phyloP scores from a whole-genome alignment of 2,113 vertebrate species.

The Chaetops frenatus region DNA sequence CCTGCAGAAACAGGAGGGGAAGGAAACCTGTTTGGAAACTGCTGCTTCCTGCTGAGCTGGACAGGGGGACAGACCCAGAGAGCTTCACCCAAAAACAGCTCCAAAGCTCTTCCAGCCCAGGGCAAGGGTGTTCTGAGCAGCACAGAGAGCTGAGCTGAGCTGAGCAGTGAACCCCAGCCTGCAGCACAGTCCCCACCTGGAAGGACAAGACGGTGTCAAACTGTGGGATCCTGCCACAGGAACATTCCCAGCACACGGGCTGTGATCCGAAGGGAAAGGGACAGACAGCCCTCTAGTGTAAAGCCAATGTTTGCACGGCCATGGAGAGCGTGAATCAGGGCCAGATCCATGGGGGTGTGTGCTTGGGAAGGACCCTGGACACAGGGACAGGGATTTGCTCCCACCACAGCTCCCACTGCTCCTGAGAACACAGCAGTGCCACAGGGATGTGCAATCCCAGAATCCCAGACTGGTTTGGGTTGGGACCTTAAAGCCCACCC shows the following conservation, averaged over 20 bases:
- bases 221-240: fast-evolving
- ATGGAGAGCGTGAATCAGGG: not conserved
- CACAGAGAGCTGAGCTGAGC: not conserved
- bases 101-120: not conserved
- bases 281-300: slow-evolving; percentile 67
- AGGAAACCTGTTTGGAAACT: not conserved
- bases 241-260: fast-evolving
- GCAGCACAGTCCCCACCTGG: not conserved
- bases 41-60: not conserved
- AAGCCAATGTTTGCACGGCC: not conserved
- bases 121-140: not conserved
- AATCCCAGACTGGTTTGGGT: not conserved
- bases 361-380: not conserved
- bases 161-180: not conserved
- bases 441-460: not conserved
- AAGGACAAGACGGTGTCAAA: fast-evolving
- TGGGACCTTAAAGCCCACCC: fast-evolving
- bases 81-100: not conserved
- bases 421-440: fast-evolving
- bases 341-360: fast-evolving
- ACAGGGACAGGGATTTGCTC: not conserved
- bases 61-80: not conserved
- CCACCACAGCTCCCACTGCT: not conserved
- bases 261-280: slow-evolving; percentile 23
- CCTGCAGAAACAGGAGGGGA: not conserved